Evolutionary conservation across 2,888 invertebrate species (phyloP), one percentile per base, ranked within the genome.

Genomic region (Barypeithes pellucidus): DNA sequence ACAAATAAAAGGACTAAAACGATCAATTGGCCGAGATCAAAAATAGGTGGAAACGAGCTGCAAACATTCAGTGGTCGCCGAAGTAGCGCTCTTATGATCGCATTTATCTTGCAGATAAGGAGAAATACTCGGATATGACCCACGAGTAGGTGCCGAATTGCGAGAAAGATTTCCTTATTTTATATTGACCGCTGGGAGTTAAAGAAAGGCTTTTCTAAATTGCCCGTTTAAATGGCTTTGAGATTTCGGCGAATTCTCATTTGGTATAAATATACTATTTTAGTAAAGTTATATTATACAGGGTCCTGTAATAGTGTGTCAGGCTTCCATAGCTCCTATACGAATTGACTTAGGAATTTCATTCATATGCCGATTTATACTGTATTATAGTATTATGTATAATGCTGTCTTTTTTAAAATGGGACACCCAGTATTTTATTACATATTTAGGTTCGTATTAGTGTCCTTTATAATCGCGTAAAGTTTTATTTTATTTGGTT

Each of bases 61-160:
- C 69, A 67, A 72, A 74, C 77, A 71, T 77, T 78, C 73, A 72
- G 66, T 69, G 76, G 78, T 66, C 61, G 76, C 73, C 77, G 74
- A 77, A 75, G 77, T 77, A 76, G 78, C 77, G 63, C 65, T 74
- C 75, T 79, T 77, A 79, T 79, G 75, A 77, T 77, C 73, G 73
- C 77, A 79, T 79, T 79, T 77, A 77, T 79, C 79, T 79, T 77
- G 67, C 61, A 77, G 78, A 78, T 78, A 79, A 78, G 78, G 75
- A 74, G 76, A 75, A 77, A 73, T 73, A 69, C 75, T 76, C 75
- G 75, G 75, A 78, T 76, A 76, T 73, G 73, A 67, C 65, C 68
- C 73, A 66, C 68, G 29, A 76, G 76, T 76, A 73, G 75, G 75
- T 76, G 77, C 75, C 72, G 76, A 74, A 77, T 72, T 63, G 73